Conservation (phyloP, 2,888 invertebrate species). For the Rhagophthalmus giganteus region DNA sequence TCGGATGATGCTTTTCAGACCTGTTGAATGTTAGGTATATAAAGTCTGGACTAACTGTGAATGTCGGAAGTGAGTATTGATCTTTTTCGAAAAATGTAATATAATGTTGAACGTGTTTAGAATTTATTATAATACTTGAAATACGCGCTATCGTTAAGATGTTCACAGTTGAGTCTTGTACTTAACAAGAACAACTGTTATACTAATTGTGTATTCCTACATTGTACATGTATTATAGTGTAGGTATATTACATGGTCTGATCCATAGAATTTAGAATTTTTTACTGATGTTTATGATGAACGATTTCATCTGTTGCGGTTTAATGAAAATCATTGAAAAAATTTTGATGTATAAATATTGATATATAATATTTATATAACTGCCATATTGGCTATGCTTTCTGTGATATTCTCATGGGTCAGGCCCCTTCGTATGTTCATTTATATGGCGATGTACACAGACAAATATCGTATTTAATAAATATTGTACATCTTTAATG, state of each 20-base stretch:
- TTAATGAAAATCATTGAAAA: conserved; percentile 37
- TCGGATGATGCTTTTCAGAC: conserved; percentile 24
- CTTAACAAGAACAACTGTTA: conserved; percentile 26
- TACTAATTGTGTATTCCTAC: conserved; percentile 40
- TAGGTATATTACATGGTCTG: conserved; percentile 50
- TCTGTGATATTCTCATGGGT: conserved; percentile 58
- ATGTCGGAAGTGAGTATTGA: conserved; percentile 32
- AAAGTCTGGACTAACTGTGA: conserved; percentile 31
- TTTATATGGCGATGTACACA: conserved; percentile 30
- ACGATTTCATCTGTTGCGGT: conserved; percentile 34
- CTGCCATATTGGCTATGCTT: conserved; percentile 45
- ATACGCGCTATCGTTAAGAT: conserved; percentile 33
- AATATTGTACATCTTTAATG: conserved; percentile 4
- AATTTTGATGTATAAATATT: conserved; percentile 38
- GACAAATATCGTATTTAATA: conserved; percentile 18
- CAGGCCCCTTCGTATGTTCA: conserved; percentile 48
- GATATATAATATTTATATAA: conserved; percentile 47
- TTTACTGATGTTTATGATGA: conserved; percentile 40
- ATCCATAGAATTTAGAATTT: conserved; percentile 55
- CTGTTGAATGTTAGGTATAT: conserved; percentile 31
- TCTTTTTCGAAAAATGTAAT: conserved; percentile 40
- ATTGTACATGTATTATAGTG: conserved; percentile 47
- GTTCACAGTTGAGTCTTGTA: conserved; percentile 42
- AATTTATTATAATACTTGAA: conserved; percentile 37
- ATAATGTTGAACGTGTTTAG: conserved; percentile 42